Evolutionary conservation across 2,797 vertebrate genomes (phyloP), one percentile per base, ranked within the genome.

Genomic region (Meda fulgida): DNA sequence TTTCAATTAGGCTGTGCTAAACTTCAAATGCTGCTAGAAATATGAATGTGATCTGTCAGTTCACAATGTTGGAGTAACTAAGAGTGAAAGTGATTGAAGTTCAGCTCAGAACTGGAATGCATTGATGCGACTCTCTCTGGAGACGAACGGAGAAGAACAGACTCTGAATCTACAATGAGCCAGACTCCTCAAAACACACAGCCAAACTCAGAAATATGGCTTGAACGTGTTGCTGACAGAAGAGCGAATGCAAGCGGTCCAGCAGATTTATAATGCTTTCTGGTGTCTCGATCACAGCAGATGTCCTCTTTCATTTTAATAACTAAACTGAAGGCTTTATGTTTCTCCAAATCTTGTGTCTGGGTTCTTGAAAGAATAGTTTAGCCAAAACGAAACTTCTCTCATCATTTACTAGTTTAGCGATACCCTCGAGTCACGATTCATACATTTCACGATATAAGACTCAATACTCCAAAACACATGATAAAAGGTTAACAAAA

Each of bases 291-390:
- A 38, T 58, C 76, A 76, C 70, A 87, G 48, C 90, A 89, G 90
- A 89, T 89, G 88, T 82, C 84, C 66, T 81, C 76, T 89, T 84
- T 82, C 63, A 69, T 87, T 86, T 89, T 89, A 88, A 89, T 89
- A 87, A 76, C 81, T 46, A 58, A 88, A 79, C 69, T 21, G 10
- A 82, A 65, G 4, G 79, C 81, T 89, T 89, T 60, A 89, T 86
- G 88, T 70, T 46, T 85, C 81, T 89, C 87, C 86, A 89, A 63
- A 71, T 86, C 89, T 51, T 87, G 84, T 66, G 84, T 79, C 58
- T 85, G 80, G 14, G 46, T 82, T 51, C 73, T 38, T 55, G n/a
- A 38, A 76, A 46, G 51, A 38, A 14, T 16, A n/a, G 73, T 23
- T 55, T 10, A 36, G 13, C 7, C 51, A 18, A 16, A 36, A 36